Evolutionary conservation across 2,888 invertebrate genomes (phyloP).

Genomic region (Cepaea hortensis): DNA sequence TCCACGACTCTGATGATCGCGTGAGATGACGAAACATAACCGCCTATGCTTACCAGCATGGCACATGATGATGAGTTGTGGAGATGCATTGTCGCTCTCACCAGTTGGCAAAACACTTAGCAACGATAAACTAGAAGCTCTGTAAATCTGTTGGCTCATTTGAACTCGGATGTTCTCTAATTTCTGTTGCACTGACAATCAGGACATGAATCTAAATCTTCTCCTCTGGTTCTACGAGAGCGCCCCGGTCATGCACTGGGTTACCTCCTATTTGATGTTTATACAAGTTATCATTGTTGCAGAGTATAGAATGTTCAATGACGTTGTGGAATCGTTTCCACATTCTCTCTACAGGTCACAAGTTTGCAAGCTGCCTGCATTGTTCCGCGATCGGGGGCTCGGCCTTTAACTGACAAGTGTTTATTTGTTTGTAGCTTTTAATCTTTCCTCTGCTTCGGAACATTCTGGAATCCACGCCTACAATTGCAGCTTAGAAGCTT

Average conservation of each 20-base stretch:
- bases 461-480: not conserved
- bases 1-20: too few relatives aligned
- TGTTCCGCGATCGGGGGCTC: not conserved
- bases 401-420: constrained; percentile 11
- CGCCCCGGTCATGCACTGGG: not conserved
- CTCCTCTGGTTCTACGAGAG: not conserved
- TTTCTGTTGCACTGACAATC: too few relatives aligned
- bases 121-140: too few relatives aligned
- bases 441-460: not conserved
- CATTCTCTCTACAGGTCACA: not conserved
- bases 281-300: not conserved
- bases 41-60: too few relatives aligned
- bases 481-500: not conserved
- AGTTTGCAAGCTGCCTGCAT: not conserved
- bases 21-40: too few relatives aligned
- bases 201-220: not conserved
- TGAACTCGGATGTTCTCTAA: too few relatives aligned
- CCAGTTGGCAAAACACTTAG: too few relatives aligned
- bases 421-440: constrained; percentile 5
- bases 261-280: not conserved
- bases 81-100: too few relatives aligned
- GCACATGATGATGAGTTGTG: too few relatives aligned
- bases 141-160: too few relatives aligned
- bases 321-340: not conserved
- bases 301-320: not conserved